Base-by-base conservation (phyloP, 2,888 invertebrate species). In the Myathropa florea region DNA sequence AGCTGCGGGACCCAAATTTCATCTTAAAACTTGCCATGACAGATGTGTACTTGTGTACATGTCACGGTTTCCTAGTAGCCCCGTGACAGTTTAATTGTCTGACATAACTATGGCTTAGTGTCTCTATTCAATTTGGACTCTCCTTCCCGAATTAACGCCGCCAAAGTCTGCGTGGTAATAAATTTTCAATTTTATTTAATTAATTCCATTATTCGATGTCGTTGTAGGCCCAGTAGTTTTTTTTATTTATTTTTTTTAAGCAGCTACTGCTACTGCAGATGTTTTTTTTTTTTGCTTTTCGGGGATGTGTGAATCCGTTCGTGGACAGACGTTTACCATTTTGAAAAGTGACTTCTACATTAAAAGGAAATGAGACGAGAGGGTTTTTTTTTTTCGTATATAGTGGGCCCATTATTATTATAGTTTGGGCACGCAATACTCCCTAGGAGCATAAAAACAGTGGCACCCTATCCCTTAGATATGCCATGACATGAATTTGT, bases 261-360 rank as follows among this genome's bases (percentile, higher is more conserved):
- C 63, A 39, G 60, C 39, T n/a, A 59, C 68, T 65, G 75, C 86
- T 64, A 75, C 73, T 75, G 86, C 86, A 86, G 86, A 86, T 86
- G 86, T 86, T 83, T 76, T 36, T 67, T 68, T 33, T 61, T 71
- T 39, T 70, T 12, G 10, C 24, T 24, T 77, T 77, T 59, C 61
- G 57, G 55, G 30, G 57, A 79, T 70, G 46, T 61, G 71, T 67
- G 75, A 86, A 82, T 71, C 71, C 65, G 67, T 73, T 86, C 77
- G 82, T 86, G 55, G 86, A 86, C 82, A 83, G 86, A 86, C 82
- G 79, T 86, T 79, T 86, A 30, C 86, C 86, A 86, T 86, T 86
- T 86, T 86, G 86, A 75, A 46, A 83, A 79, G 64, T 86, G 85
- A 86, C 85, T 86, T 82, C 72, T 70, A 68, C 63, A 77, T 77